Evolutionary conservation across 2,888 invertebrate genomes (phyloP).

Genomic region (Rotaria socialis): DNA sequence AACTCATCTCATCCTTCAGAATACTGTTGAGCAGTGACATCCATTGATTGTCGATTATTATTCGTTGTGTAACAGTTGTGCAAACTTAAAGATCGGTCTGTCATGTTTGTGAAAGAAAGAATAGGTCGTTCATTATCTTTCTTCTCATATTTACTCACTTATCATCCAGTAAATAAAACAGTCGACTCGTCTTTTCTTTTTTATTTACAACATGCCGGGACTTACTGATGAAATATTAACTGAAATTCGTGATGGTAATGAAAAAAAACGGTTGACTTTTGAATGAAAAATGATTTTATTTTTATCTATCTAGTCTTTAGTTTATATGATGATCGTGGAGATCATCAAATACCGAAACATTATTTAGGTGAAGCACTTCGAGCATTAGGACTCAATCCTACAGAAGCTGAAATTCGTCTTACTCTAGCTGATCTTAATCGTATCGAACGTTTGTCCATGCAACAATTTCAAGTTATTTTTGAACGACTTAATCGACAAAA

Average conservation of each 20-base stretch:
- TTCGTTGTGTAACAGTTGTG: background rate
- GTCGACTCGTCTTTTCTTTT: background rate
- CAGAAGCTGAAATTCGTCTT: slow-evolving; percentile 80
- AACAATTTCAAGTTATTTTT: slow-evolving; percentile 94
- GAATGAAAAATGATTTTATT: no score
- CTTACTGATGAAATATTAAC: background rate
- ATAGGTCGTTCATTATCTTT: slow-evolving; percentile 17
- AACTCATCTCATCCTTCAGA: background rate
- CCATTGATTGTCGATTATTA: background rate
- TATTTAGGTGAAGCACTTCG: slow-evolving; percentile 95
- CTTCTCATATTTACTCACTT: background rate
- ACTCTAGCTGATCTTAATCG: background rate
- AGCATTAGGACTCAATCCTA: slow-evolving; percentile 95
- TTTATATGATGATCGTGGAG: slow-evolving; percentile 95
- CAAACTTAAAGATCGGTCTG: background rate
- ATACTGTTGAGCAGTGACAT: background rate
- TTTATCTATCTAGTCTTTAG: slow-evolving; percentile 66
- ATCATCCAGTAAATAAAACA: background rate
- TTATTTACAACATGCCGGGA: background rate
- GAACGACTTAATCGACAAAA: slow-evolving; percentile 72
- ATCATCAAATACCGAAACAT: slow-evolving; percentile 90
- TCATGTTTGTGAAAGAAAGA: background rate
- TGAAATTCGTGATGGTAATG: slow-evolving; percentile 32
- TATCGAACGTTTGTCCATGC: slow-evolving; percentile 92
- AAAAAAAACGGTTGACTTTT: background rate